These are phyloP conservation scores for Chironomus striatipennis DNA, from an alignment of 1,140 invertebrate genomes.

Conservation along the genomic window DNA sequence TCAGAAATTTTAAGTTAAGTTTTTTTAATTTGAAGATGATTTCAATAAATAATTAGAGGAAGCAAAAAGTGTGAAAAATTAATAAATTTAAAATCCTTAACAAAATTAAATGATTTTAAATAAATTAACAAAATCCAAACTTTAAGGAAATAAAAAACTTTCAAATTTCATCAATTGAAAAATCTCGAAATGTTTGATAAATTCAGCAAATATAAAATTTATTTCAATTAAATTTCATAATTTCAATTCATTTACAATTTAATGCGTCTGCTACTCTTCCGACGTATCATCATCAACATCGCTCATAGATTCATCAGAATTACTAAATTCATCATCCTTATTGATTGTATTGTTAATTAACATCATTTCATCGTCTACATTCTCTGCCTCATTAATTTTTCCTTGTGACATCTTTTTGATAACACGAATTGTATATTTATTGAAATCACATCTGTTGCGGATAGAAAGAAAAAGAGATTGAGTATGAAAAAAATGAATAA, in stretches of 20 bases:
- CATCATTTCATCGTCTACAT: conserved; percentile 29
- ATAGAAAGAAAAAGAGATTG: conserved; percentile 38
- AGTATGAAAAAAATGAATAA: conserved; percentile 24
- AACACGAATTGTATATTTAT: conserved; percentile 65
- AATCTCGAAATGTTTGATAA: too few relatives aligned
- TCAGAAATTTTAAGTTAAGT: too few relatives aligned
- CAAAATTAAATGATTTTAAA: too few relatives aligned
- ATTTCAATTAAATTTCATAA: too few relatives aligned
- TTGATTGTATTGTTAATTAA: neutral
- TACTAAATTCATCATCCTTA: neutral
- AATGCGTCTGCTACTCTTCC: neutral
- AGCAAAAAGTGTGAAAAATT: too few relatives aligned
- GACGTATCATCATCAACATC: neutral
- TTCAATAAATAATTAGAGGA: too few relatives aligned
- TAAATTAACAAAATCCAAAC: too few relatives aligned
- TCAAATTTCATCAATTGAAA: too few relatives aligned
- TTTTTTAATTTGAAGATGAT: too few relatives aligned
- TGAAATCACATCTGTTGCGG: conserved; percentile 61
- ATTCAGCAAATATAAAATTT: too few relatives aligned
- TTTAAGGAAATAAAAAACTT: too few relatives aligned
- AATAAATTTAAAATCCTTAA: too few relatives aligned
- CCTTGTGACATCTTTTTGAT: conserved; percentile 48
- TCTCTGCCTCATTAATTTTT: conserved; percentile 34
- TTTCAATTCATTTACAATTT: neutral
- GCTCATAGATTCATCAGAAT: neutral